A percentile compares a stretch with the other conserved stretches of the same genome.
phyloP scores from a whole-genome alignment of 2,888 invertebrate genomes.

The Agrotis clavis region DNA sequence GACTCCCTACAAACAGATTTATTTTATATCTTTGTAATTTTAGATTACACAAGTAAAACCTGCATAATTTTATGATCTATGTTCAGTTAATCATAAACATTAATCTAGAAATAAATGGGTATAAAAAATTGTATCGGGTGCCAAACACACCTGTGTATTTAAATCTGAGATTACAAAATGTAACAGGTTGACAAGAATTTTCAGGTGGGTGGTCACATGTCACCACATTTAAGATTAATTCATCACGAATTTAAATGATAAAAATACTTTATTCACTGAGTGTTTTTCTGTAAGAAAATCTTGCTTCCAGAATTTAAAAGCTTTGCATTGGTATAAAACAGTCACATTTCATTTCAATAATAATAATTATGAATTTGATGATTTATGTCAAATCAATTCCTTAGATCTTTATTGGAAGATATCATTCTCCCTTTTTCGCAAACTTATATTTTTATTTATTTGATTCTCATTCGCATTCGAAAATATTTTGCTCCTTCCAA shows the following conservation, averaged over 20 bases:
- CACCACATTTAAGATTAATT: conserved; percentile 25
- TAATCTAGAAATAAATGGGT: conserved; percentile 9
- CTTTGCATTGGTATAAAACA: too few species aligned
- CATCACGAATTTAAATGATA: conserved; percentile 10
- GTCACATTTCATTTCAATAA: too few species aligned
- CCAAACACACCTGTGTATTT: conserved; percentile 32
- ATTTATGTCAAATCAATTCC: too few species aligned
- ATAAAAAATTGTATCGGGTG: neutral
- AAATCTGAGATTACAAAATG: conserved; percentile 15
- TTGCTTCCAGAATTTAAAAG: too few species aligned
- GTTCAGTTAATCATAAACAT: conserved; percentile 2
- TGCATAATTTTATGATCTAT: conserved; percentile 18
- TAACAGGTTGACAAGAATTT: conserved; percentile 43
- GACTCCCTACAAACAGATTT: too few species aligned
- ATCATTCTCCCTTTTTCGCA: neutral
- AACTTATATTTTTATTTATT: too few species aligned
- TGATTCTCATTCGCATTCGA: too few species aligned
- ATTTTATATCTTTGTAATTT: too few species aligned
- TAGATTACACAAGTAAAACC: neutral
- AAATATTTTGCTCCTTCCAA: too few species aligned
- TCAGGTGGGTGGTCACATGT: conserved; percentile 35
- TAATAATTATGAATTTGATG: too few species aligned
- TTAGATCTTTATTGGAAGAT: neutral
- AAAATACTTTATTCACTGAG: neutral
- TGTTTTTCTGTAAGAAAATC: too few species aligned